phyloP scores from a whole-genome alignment of 2,888 invertebrate species.

The Polydrusus cervinus region DNA sequence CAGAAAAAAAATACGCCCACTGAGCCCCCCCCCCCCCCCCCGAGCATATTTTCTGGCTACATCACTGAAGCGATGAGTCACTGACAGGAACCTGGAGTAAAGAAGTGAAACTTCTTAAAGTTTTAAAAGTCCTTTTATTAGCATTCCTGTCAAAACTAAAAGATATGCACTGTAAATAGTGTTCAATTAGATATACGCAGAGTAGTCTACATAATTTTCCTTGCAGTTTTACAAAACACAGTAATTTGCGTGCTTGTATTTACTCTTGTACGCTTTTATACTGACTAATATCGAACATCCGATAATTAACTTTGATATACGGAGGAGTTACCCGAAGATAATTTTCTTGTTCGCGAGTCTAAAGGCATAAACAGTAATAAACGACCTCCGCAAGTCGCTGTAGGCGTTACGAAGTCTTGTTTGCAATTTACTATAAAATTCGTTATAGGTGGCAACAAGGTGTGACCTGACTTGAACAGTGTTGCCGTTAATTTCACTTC shows the following conservation, averaged over 20 bases:
- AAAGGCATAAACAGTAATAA: constrained; percentile 26
- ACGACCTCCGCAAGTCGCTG: constrained; percentile 22
- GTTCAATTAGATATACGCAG: too few species aligned
- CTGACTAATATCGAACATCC: constrained; percentile 22
- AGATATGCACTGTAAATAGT: too few species aligned
- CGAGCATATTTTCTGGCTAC: too few species aligned
- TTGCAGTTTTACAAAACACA: neutral
- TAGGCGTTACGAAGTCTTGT: constrained; percentile 31
- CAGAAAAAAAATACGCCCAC: too few species aligned
- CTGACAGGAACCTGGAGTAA: too few species aligned
- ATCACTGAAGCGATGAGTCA: too few species aligned
- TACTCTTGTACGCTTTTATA: neutral
- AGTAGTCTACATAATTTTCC: neutral
- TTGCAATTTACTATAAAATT: constrained; percentile 35
- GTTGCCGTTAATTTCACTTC: constrained; percentile 7
- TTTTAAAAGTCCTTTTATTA: too few species aligned
- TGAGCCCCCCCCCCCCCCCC: too few species aligned
- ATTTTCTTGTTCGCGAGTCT: constrained; percentile 37
- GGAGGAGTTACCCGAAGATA: constrained; percentile 26
- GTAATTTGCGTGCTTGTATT: constrained; percentile 3
- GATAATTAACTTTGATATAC: constrained; percentile 24
- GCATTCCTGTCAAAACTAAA: too few species aligned
- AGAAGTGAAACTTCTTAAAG: too few species aligned
- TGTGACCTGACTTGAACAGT: constrained; percentile 15
- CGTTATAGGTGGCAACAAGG: constrained; percentile 28